Percentiles rank a stretch among this genome's conserved stretches.
Evolutionary conservation across 2,113 vertebrate species (phyloP).

Genomic region (Neolamprologus cancellatus): DNA sequence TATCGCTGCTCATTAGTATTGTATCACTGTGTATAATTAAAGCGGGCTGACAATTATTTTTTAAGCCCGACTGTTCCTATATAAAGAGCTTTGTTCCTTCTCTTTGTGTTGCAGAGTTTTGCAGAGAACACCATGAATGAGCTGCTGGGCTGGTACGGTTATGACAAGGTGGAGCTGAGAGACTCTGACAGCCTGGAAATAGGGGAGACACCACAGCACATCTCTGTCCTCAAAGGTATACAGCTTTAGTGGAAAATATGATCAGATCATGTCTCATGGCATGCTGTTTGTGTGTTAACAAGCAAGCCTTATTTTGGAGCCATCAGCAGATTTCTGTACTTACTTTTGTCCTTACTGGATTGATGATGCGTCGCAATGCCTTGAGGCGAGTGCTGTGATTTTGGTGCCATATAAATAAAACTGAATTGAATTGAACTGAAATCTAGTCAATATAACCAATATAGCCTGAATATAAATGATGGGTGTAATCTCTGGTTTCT

Average conservation of each 20-base stretch:
- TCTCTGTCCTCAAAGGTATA: slow-evolving; percentile 98
- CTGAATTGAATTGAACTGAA: not conserved
- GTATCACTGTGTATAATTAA: not conserved
- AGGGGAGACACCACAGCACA: slow-evolving; percentile 90
- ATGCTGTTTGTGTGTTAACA: not conserved
- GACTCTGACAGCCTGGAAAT: slow-evolving; percentile 97
- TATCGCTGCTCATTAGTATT: not conserved
- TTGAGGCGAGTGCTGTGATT: not conserved
- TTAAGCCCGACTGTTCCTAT: not conserved
- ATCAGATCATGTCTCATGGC: not conserved
- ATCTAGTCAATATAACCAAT: not conserved
- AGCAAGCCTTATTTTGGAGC: not conserved
- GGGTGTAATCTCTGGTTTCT: not conserved
- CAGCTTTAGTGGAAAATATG: not conserved
- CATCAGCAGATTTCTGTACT: not conserved
- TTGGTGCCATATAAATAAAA: not conserved
- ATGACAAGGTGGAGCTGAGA: slow-evolving; percentile 98
- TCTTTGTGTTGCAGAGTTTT: slow-evolving; percentile 87
- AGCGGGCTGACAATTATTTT: not conserved
- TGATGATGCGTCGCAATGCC: fast-evolving
- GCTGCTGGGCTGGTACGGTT: slow-evolving; percentile 98
- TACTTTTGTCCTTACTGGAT: not conserved
- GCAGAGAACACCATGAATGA: slow-evolving; percentile 99
- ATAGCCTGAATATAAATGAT: not conserved
- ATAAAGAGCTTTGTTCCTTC: not conserved